These are phyloP conservation scores for Paramuricea clavata DNA, from an alignment of 92 coral and sea anemone genomes.

Conservation along the genomic window DNA sequence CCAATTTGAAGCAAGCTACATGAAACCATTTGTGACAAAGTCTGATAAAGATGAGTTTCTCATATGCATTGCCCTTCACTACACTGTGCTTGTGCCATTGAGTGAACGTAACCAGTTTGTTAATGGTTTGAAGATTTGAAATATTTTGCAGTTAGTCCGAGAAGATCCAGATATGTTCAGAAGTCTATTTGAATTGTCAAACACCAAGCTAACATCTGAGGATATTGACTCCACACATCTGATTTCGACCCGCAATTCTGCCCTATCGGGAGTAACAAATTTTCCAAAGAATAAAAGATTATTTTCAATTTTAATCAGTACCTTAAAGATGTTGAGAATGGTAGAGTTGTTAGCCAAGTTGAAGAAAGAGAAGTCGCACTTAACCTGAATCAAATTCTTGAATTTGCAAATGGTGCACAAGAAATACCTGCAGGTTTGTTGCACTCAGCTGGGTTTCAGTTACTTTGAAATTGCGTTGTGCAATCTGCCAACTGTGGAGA, in stretches of 20 bases:
- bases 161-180: conserved; percentile 56
- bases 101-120: conserved; percentile 65
- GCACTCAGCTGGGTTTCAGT: conserved; percentile 26
- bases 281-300: conserved; percentile 5
- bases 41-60: conserved; percentile 1
- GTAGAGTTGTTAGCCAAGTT: neutral
- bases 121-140: conserved; percentile 61
- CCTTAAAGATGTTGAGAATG: conserved; percentile 51
- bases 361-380: conserved; percentile 56
- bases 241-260: conserved; percentile 45
- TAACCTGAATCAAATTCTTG: conserved; percentile 48
- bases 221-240: conserved; percentile 40
- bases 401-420: conserved; percentile 61
- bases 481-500: no score
- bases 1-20: neutral
- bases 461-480: conserved; percentile 8
- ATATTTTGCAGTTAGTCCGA: conserved; percentile 45
- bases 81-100: conserved; percentile 55
- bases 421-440: conserved; percentile 52
- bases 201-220: conserved; percentile 55
- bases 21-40: neutral
- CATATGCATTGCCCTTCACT: conserved; percentile 31
- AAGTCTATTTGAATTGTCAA: conserved; percentile 37
- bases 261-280: conserved; percentile 57
- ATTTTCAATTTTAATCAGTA: conserved; percentile 52